phyloP scores from a whole-genome alignment of 2,888 invertebrate genomes.

The Acleris sparsana region DNA sequence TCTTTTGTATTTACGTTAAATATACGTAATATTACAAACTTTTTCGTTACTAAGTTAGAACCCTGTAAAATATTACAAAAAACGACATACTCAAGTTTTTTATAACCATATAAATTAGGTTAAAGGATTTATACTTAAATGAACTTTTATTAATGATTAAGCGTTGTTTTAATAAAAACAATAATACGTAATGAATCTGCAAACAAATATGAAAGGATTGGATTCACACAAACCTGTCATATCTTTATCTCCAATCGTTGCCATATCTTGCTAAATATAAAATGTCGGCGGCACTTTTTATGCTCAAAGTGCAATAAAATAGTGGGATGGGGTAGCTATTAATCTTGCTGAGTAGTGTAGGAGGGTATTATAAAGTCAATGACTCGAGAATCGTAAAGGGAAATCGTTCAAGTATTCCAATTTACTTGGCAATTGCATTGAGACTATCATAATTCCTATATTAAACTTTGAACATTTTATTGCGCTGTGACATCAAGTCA shows the following conservation, averaged over 20 bases:
- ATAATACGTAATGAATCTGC: background rate
- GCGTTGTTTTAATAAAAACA: too few species aligned
- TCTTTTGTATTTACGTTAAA: too few species aligned
- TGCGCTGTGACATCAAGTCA: too few species aligned
- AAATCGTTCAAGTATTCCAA: background rate
- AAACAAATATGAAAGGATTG: conserved; percentile 6
- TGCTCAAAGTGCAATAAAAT: conserved; percentile 44
- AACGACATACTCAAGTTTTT: too few species aligned
- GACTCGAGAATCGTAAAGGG: conserved; percentile 4
- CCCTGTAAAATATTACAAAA: too few species aligned
- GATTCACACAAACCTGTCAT: conserved; percentile 52
- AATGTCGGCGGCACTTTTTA: conserved; percentile 45
- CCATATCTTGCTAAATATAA: conserved; percentile 56
- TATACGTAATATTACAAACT: too few species aligned
- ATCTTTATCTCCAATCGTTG: conserved; percentile 48
- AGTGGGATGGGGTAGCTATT: conserved; percentile 34
- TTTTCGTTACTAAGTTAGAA: too few species aligned
- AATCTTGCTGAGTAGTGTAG: conserved; percentile 23
- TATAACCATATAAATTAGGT: too few species aligned
- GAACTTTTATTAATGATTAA: too few species aligned
- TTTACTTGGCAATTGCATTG: background rate
- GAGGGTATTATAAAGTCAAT: conserved; percentile 20
- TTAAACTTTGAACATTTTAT: too few species aligned
- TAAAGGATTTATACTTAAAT: too few species aligned
- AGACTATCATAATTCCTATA: too few species aligned